Conservation (phyloP, 2,797 vertebrate species). For the Sebastolobus altivelis region DNA sequence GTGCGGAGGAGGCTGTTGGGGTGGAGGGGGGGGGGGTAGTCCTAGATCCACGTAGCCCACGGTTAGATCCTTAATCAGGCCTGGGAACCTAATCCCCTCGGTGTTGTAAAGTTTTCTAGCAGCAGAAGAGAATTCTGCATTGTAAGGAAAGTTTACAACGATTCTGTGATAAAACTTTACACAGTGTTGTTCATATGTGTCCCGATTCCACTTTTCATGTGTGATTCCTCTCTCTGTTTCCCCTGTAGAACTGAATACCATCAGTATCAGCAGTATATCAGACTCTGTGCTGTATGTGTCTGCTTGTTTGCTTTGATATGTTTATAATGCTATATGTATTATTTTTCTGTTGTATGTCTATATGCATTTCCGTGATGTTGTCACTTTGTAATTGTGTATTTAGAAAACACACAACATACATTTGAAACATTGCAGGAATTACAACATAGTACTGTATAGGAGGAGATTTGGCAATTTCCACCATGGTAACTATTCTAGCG, state of each 20-base stretch:
- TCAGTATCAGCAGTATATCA: no score
- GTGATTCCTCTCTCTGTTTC: neutral
- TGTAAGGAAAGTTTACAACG: slow-evolving; percentile 24
- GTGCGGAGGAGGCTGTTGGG: slow-evolving; percentile 23
- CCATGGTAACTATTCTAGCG: no score
- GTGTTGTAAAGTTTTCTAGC: slow-evolving; percentile 31
- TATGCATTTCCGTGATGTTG: neutral
- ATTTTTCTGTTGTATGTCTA: neutral
- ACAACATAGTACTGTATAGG: neutral
- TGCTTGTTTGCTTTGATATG: neutral
- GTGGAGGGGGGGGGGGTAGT: slow-evolving; percentile 23
- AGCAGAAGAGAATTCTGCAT: slow-evolving; percentile 11
- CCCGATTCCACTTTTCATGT: neutral
- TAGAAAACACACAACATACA: neutral
- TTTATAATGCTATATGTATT: neutral
- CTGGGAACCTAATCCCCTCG: slow-evolving; percentile 43
- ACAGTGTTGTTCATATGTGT: neutral
- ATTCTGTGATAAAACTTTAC: neutral
- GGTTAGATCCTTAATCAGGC: slow-evolving; percentile 67
- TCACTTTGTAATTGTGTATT: neutral
- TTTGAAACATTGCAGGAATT: neutral
- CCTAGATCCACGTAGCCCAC: slow-evolving; percentile 56
- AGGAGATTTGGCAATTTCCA: no score
- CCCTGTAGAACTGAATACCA: neutral
- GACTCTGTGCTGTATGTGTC: no score